A percentile compares a stretch with the other conserved stretches of the same genome.
phyloP scores from a whole-genome alignment of 1,140 invertebrate species.

The Atta texana region DNA sequence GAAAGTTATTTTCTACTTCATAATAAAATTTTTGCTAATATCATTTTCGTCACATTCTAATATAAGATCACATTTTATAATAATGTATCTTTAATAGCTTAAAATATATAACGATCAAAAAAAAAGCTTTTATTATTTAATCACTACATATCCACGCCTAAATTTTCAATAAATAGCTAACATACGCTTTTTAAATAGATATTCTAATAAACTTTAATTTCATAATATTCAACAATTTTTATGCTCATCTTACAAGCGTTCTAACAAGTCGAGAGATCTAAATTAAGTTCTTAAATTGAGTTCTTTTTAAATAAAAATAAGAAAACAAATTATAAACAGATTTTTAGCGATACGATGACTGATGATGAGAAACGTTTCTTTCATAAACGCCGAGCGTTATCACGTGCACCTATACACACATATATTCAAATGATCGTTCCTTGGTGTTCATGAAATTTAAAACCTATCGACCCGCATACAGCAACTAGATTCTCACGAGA shows the following conservation, averaged over 20 bases:
- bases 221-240: neutral
- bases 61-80: neutral
- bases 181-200: neutral
- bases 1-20: neutral
- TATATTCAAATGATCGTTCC: constrained; percentile 64
- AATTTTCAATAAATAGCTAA: constrained; percentile 11
- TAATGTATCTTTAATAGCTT: constrained; percentile 15
- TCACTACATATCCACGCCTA: neutral
- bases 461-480: constrained; percentile 50
- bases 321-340: neutral
- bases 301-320: neutral
- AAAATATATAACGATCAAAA: neutral
- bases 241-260: neutral
- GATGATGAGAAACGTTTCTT: constrained; percentile 60
- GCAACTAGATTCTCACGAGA: constrained; percentile 62
- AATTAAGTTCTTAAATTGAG: too few relatives aligned
- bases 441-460: constrained; percentile 68
- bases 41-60: neutral
- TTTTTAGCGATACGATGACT: constrained; percentile 35
- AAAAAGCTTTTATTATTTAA: neutral
- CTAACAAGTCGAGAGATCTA: neutral
- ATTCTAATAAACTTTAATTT: neutral
- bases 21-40: neutral
- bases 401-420: constrained; percentile 27
- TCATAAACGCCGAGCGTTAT: constrained; percentile 25